A percentile compares a stretch with the other conserved stretches of the same genome.
These are phyloP conservation scores for Sebastes matsubarae DNA, from an alignment of 2,797 vertebrate species.

Conservation along the genomic window DNA sequence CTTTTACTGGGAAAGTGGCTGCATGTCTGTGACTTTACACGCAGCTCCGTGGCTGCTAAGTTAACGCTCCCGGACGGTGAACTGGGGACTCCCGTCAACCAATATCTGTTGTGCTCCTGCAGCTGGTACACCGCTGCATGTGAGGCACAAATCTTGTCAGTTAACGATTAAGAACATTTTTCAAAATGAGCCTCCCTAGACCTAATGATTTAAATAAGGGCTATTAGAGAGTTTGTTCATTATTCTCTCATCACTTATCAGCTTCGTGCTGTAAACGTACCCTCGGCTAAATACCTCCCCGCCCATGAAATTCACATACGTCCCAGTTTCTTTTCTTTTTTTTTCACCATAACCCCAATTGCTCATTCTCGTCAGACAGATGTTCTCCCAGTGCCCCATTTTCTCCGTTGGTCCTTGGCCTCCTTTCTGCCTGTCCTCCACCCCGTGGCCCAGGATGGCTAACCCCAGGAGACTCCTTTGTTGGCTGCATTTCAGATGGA, in stretches of 20 bases:
- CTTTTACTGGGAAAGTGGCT: too few species aligned
- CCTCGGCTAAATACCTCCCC: neutral
- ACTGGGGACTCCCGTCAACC: too few species aligned
- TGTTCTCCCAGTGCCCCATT: slow-evolving; percentile 63
- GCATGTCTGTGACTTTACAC: accelerated
- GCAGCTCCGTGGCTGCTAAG: too few species aligned
- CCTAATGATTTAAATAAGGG: too few species aligned
- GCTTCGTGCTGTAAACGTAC: neutral
- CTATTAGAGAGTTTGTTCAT: too few species aligned
- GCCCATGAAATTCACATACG: neutral
- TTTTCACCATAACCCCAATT: slow-evolving; percentile 15
- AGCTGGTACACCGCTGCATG: too few species aligned
- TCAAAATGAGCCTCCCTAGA: too few species aligned
- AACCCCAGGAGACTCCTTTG: slow-evolving; percentile 46
- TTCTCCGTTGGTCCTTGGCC: slow-evolving; percentile 43
- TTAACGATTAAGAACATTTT: too few species aligned
- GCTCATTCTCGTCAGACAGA: slow-evolving; percentile 20
- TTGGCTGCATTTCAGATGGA: slow-evolving; percentile 58
- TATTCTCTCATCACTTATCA: neutral
- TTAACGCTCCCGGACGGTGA: too few species aligned
- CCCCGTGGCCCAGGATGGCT: slow-evolving; percentile 20
- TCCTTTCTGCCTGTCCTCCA: slow-evolving; percentile 29
- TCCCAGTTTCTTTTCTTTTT: neutral
- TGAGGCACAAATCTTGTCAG: too few species aligned
- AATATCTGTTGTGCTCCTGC: too few species aligned